Base-by-base conservation (phyloP, 64 coral and sea anemone species). In the Montipora cactus region DNA sequence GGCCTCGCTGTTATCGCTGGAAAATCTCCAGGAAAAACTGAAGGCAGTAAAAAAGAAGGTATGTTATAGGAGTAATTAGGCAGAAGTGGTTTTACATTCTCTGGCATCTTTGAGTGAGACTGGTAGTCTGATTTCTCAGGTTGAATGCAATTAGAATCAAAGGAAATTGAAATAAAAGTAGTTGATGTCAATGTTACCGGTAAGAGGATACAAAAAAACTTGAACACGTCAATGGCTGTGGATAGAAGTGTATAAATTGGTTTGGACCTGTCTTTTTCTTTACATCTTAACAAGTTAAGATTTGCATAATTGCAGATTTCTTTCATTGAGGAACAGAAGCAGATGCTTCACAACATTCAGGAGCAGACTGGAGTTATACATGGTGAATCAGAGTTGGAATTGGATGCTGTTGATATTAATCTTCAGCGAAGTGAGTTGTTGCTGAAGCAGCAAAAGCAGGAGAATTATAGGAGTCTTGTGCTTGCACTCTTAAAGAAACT, bases 1-100 rank as follows among this genome's bases (percentile, higher is more conserved):
- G 55, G 20, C 91, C 13, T 95, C 93, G 12, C 96, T 88, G 25
- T 93, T 77, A 76, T 92, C 94, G 10, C 89, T 92, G 22, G 96
- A 98, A 62, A 93, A 94, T 53, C 75, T 90, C 80, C 94, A 92
- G 80, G 96, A 98, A 44, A 93, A 98, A 25, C 93, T 95, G 1
- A 98, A 92, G 57, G 58, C 91, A 0, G 77, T 98, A 7, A 94
- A 92, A 62, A 94, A 74, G 84, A 93, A 95, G 96, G 96, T 98
- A 90, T 75, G 13, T 4, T 0, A 51, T 0, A 15, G 12, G 62
- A 67, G 12, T 15, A 14, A 9, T 67, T 67, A 12, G 11, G 62
- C 7, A 67, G 37, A 37, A 37, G 37, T 37, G 0, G 37, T 37
- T 37, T 37, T 37, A 37, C 37, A 37, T 37, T 37, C 0, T 37